These are phyloP conservation scores for Steinernema scapterisci DNA, from an alignment of 2,888 invertebrate genomes.

Conservation along the genomic window DNA sequence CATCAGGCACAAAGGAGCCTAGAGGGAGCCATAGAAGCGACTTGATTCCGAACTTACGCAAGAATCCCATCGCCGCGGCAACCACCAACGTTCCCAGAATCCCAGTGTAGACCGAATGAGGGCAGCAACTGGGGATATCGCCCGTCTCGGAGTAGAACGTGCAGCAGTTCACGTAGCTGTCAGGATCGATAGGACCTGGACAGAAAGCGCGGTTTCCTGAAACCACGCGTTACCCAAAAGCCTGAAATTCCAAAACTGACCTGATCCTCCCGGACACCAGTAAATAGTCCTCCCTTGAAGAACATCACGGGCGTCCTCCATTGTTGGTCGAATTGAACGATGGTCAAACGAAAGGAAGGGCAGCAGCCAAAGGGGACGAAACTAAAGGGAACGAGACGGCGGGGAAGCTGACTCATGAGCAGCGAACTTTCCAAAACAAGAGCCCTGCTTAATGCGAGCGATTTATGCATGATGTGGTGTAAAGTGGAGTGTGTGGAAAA, in stretches of 20 bases:
- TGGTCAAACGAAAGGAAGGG: too few species aligned
- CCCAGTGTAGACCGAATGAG: constrained; percentile 35
- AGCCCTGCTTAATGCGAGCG: not conserved
- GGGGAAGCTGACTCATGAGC: not conserved
- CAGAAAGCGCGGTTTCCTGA: constrained; percentile 35
- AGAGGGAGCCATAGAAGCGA: too few species aligned
- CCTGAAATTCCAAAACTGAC: not conserved
- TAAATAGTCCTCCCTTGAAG: constrained; percentile 33
- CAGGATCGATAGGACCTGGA: constrained; percentile 37
- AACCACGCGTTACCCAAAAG: not conserved
- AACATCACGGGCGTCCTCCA: not conserved
- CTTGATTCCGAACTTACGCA: too few species aligned
- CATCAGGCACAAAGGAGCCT: too few species aligned
- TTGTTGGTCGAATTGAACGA: not conserved
- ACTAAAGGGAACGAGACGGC: not conserved
- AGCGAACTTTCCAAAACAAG: not conserved
- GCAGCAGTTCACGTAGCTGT: constrained; percentile 36
- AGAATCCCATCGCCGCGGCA: constrained; percentile 1
- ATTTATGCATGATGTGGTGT: not conserved
- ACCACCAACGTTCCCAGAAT: constrained; percentile 12
- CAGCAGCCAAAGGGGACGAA: not conserved
- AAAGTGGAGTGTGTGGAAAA: too few species aligned
- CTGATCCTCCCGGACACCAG: constrained; percentile 36
- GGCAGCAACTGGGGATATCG: constrained; percentile 38
- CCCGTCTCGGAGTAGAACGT: constrained; percentile 33